Base-by-base conservation (phyloP, 2,113 vertebrate genomes). In the Hippocampus zosterae region DNA sequence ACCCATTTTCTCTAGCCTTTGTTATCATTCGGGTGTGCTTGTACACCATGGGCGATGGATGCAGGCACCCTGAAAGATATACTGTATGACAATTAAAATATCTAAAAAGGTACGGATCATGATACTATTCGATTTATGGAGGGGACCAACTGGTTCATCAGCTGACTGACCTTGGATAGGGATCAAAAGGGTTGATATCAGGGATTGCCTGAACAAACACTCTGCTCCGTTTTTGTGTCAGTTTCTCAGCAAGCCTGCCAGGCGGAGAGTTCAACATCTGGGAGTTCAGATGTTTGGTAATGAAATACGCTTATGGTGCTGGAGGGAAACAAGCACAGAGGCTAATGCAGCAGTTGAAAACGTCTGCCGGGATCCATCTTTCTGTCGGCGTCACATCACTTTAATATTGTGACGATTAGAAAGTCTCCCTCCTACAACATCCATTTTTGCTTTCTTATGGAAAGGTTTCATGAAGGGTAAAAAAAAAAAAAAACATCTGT, bases 241-340 rank as follows among this genome's bases (percentile, higher is more conserved):
- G 74, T 78, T 88, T 74, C 73, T 65, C 80, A 75, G 81, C 68
- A 69, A 73, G 79, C 86, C 83, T 90, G 87, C 83, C 90, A 85
- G 85, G 84, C 80, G 81, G 80, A 85, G 75, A 77, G 78, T 83
- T 84, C 85, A 90, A 90, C 88, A 91, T 91, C 91, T 92, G 91
- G 84, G 84, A 73, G 85, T 87, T 91, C 88, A 91, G 88, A 92
- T 91, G 90, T 88, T 90, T 89, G 84, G 84, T 91, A 91, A 91
- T 91, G 89, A 37, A 37, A 91, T 87, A 91, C 90, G 87, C 85
- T 90, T 91, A 91, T 91, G 76, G 77, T 46, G 74, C 84, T 86
- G 86, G 82, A 87, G 81, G 79, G 83, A 85, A 74, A 79, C 74
- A 57, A 84, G 80, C 78, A 77, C 81, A 83, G 78, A 77, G 83